Base-by-base conservation (phyloP, 2,113 vertebrate species). In the Microtus ochrogaster region DNA sequence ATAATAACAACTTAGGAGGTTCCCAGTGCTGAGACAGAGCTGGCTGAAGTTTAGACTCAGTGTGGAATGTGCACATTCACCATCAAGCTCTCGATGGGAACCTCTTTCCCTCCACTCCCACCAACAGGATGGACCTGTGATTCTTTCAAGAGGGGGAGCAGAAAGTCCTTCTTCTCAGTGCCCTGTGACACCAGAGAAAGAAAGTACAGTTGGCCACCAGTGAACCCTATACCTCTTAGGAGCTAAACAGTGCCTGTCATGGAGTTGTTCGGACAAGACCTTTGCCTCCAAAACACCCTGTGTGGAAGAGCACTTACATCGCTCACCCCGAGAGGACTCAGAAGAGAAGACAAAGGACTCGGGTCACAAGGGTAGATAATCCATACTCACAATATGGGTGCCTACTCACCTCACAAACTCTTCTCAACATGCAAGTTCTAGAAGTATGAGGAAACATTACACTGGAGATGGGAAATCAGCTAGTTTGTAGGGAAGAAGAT, bases 1-100 rank as follows among this genome's bases (percentile, higher is more conserved):
- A 92, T 96, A 97, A 97, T 96, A 96, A 96, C 61, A 97, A 94
- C 77, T 87, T 92, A 66, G 2, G 65, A 84, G n/a, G 16, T 39
- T 26, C 22, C 82, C 78, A 63, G 39, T 72, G 65, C 84, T 88
- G 55, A 73, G n/a, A 52, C 3, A 63, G 89, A 96, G 83, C 79
- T 2, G 2, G 68, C 47, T 68, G 87, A 95, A 97, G 78, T 93
- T 85, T 61, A 47, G 72, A 79, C 24, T 92, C 89, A 4, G 4
- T 14, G 74, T 86, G 41, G 58, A 94, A n/a, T 11, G 44, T 52
- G 82, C 52, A 77, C 61, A 47, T 91, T 87, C 77, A 88, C 68
- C 95, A 86, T 66, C 61, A 44, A 39, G 58, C 33, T 47, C 10
- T 74, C 81, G 19, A 22, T 89, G 63, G 70, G 52, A 17, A 66